Conservation (phyloP, 2,888 invertebrate species). For the Agonum fuliginosum region DNA sequence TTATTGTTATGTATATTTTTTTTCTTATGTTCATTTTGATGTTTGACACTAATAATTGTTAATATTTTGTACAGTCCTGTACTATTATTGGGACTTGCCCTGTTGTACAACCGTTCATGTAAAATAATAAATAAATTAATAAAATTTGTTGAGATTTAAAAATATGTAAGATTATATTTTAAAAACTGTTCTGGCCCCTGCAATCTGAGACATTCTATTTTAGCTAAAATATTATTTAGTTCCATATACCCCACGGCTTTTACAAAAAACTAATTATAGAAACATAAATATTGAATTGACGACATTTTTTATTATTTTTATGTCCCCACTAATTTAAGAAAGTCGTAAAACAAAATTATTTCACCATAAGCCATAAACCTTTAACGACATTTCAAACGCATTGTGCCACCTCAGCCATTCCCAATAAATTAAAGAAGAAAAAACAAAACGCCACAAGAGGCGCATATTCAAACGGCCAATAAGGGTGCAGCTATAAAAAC, state of each 20-base stretch:
- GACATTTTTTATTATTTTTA: conserved; percentile 31
- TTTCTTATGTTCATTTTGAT: too few relatives aligned
- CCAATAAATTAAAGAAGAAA: conserved; percentile 36
- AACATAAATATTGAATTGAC: conserved; percentile 11
- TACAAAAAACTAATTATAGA: conserved; percentile 31
- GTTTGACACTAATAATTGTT: too few relatives aligned
- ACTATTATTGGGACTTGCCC: too few relatives aligned
- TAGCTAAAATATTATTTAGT: background rate
- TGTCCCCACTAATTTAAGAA: conserved; percentile 24
- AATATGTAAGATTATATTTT: too few relatives aligned
- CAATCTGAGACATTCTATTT: conserved; percentile 1
- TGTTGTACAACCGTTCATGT: too few relatives aligned
- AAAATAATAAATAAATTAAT: too few relatives aligned
- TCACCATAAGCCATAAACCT: conserved; percentile 28
- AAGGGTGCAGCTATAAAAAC: conserved; percentile 54
- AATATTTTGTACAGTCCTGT: too few relatives aligned
- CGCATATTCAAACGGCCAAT: conserved; percentile 51
- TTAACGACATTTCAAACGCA: conserved; percentile 36
- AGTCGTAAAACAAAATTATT: conserved; percentile 37
- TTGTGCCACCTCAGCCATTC: conserved; percentile 27
- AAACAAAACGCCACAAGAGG: conserved; percentile 39
- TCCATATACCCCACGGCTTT: background rate
- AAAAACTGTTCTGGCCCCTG: too few relatives aligned
- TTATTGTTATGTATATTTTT: too few relatives aligned
- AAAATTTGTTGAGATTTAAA: too few relatives aligned